Evolutionary conservation across 2,888 invertebrate species (phyloP).

Genomic region (Resseliella maxima): DNA sequence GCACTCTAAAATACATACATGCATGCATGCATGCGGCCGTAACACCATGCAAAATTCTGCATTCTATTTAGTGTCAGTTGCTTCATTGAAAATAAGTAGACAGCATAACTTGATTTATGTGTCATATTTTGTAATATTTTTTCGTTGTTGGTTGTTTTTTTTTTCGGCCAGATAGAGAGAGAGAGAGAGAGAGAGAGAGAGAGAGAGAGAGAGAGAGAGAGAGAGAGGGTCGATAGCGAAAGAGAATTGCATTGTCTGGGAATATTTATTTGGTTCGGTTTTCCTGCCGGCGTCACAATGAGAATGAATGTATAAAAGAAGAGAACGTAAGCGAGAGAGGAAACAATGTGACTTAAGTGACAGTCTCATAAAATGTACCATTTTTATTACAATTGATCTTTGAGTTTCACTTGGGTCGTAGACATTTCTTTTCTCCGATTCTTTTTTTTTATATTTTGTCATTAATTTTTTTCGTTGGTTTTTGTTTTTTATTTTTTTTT

Average conservation of each 20-base stretch:
- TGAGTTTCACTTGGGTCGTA: background rate
- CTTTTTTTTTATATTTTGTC: too few species aligned
- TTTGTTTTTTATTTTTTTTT: too few species aligned
- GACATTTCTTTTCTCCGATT: background rate
- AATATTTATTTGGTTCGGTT: conserved; percentile 7
- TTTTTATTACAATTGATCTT: background rate
- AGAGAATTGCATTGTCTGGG: conserved; percentile 6
- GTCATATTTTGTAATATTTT: conserved; percentile 28
- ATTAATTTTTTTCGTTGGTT: too few species aligned
- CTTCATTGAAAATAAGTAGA: conserved; percentile 29
- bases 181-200: too few species aligned
- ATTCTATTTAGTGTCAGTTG: background rate
- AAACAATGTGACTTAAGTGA: background rate
- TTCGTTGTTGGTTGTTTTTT: too few species aligned
- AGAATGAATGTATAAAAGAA: background rate
- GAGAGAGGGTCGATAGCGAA: too few species aligned
- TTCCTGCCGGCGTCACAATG: background rate
- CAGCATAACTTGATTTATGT: conserved; percentile 3
- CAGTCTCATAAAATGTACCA: background rate
- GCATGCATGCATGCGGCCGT: background rate
- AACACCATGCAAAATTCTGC: background rate
- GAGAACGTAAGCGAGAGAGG: background rate
- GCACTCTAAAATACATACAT: background rate
- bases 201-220: background rate
- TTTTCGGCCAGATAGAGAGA: background rate